These are phyloP conservation scores for Ceratoteleas bidentatus DNA, from an alignment of 1,140 invertebrate genomes.

Conservation along the genomic window DNA sequence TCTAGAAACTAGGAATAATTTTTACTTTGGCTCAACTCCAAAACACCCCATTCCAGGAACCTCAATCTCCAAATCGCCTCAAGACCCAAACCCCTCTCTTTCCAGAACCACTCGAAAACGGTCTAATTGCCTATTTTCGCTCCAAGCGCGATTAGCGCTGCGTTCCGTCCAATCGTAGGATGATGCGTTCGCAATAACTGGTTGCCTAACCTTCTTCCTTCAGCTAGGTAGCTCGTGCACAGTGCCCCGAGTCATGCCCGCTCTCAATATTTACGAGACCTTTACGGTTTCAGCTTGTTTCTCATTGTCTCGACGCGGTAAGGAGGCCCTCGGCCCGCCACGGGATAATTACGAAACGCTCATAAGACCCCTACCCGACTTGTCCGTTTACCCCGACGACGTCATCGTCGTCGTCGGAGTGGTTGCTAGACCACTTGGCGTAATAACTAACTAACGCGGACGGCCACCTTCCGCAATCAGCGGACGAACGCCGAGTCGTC, in stretches of 20 bases:
- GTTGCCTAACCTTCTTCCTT: constrained; percentile 41
- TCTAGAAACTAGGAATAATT: no score
- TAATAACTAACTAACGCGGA: constrained; percentile 55
- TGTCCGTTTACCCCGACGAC: not conserved
- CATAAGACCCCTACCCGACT: constrained; percentile 31
- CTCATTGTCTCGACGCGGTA: constrained; percentile 56
- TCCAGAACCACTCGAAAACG: no score
- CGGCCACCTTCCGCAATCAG: constrained; percentile 33
- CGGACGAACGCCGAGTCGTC: constrained; percentile 34
- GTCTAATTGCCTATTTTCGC: no score
- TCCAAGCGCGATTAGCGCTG: no score
- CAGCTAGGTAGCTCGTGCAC: constrained; percentile 29
- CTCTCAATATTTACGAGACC: constrained; percentile 64
- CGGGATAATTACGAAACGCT: constrained; percentile 57
- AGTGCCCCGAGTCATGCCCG: constrained; percentile 48
- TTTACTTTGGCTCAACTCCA: no score
- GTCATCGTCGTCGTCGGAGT: constrained; percentile 10
- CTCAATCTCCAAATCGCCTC: no score
- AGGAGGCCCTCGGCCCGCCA: constrained; percentile 34
- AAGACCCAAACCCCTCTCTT: no score
- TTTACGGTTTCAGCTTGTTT: constrained; percentile 38
- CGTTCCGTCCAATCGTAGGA: constrained; percentile 31
- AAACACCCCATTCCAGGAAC: no score
- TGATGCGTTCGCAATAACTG: constrained; percentile 51
- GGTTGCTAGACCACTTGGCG: constrained; percentile 36